phyloP scores from a whole-genome alignment of 2,888 invertebrate species.

The Cataglyphis altisquamis region DNA sequence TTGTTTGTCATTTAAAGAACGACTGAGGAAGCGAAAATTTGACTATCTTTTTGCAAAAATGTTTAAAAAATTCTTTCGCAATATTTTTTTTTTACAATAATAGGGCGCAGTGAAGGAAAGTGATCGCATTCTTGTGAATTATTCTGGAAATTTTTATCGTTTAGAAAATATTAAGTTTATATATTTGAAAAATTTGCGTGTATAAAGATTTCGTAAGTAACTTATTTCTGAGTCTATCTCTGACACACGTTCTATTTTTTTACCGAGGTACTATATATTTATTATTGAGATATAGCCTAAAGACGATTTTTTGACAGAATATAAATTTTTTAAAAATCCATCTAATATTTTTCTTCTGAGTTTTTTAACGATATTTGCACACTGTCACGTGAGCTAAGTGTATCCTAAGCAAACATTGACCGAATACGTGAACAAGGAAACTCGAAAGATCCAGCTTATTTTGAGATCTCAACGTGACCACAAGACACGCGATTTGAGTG shows the following conservation, averaged over 20 bases:
- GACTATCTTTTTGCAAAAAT: conserved; percentile 78
- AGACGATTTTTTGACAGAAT: not conserved
- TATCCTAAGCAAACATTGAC: not conserved
- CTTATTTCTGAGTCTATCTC: no score
- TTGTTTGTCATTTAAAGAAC: conserved; percentile 70
- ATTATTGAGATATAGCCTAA: not conserved
- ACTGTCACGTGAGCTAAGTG: not conserved
- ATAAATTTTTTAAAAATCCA: not conserved
- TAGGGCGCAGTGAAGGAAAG: not conserved
- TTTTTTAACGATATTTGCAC: not conserved
- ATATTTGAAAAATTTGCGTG: no score
- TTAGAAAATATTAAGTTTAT: no score
- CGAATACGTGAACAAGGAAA: not conserved
- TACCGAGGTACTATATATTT: not conserved
- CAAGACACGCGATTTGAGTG: conserved; percentile 18
- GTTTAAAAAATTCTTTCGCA: not conserved
- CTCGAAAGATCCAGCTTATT: not conserved
- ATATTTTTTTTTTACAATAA: not conserved
- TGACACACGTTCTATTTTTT: no score
- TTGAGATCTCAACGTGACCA: conserved; percentile 42
- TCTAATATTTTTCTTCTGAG: no score
- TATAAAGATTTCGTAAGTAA: no score
- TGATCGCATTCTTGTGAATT: not conserved
- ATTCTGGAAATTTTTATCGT: no score
- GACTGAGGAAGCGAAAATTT: conserved; percentile 78